phyloP scores from a whole-genome alignment of 2,797 vertebrate genomes.

The Gambusia yucatana region DNA sequence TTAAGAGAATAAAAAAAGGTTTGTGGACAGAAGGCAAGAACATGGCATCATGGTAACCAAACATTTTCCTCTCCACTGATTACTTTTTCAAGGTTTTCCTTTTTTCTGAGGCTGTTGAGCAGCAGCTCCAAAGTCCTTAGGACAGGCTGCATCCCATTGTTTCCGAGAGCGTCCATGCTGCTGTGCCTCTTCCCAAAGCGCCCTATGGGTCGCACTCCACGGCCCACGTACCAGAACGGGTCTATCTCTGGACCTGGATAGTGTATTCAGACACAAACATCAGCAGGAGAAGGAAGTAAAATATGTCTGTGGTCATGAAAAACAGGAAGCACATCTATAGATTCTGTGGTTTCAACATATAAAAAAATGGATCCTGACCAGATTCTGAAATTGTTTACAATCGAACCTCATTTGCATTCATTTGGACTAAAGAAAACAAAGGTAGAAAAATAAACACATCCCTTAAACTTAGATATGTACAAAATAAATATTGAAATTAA shows the following conservation, averaged over 20 bases:
- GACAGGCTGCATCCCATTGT: slow-evolving; percentile 65
- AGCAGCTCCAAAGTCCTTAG: slow-evolving; percentile 80
- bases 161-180: slow-evolving; percentile 51
- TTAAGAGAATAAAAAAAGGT: slow-evolving; percentile 26
- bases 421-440: too few species aligned
- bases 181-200: slow-evolving; percentile 90
- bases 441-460: not conserved
- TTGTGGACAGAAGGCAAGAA: slow-evolving; percentile 32
- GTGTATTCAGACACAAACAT: slow-evolving; percentile 25
- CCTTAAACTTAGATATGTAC: not conserved
- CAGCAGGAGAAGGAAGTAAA: slow-evolving; percentile 8
- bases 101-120: slow-evolving; percentile 79
- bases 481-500: not conserved
- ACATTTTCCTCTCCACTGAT: slow-evolving; percentile 65
- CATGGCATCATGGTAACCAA: slow-evolving; percentile 78
- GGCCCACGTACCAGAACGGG: slow-evolving; percentile 91
- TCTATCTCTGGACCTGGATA: slow-evolving; percentile 90
- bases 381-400: not conserved
- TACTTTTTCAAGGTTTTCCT: slow-evolving; percentile 64
- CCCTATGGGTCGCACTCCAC: slow-evolving; percentile 90
- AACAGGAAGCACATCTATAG: not conserved
- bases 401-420: not conserved
- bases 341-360: not conserved
- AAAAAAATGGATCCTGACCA: not conserved
- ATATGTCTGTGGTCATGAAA: not conserved